Base-by-base conservation (phyloP, 2,797 vertebrate genomes). In the Artibeus lituratus region DNA sequence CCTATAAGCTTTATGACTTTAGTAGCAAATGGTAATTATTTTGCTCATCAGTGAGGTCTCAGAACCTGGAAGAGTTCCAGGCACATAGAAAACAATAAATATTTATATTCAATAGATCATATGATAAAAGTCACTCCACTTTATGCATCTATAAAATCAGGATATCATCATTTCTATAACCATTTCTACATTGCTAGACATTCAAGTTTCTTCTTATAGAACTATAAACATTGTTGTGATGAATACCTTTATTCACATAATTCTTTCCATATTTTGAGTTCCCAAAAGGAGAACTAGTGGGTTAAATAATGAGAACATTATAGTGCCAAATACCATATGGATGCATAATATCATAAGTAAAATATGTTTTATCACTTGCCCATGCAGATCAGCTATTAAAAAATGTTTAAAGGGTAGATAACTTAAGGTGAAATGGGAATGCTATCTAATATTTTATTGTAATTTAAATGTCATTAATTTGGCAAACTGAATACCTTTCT, bases 401-500 rank as follows among this genome's bases (percentile, higher is more conserved):
- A 7, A 9, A 8, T 87, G 73, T 81, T 67, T 3, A 74, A 81
- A 74, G 55, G 47, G 26, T 85, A 1, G 22, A 59, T 47, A 70
- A 82, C 12, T 65, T 53, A 83, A 69, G 44, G 7, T 29, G 59
- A 96, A 89, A 72, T 39, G 84, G 15, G 35, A 94, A 70, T 39
- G 18, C 12, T 35, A 39, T 16, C 22, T 78, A 78, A 55, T 93
- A 84, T 53, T 90, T 78, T 74, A 15, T 14, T 77, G 26, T 72
- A 92, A 89, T 70, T 69, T 74, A 42, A 87, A 69, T 86, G 39
- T 51, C 29, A 85, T 82, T 82, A 85, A 59, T 94, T 93, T 94
- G 19, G 12, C 21, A 92, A 62, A 73, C 32, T 53, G 10, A 74
- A 53, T 21, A 22, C 16, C 78, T 94, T 81, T 29, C 32, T 55